These are phyloP conservation scores for Ametastegia equiseti DNA, from an alignment of 2,888 invertebrate genomes.

Conservation along the genomic window DNA sequence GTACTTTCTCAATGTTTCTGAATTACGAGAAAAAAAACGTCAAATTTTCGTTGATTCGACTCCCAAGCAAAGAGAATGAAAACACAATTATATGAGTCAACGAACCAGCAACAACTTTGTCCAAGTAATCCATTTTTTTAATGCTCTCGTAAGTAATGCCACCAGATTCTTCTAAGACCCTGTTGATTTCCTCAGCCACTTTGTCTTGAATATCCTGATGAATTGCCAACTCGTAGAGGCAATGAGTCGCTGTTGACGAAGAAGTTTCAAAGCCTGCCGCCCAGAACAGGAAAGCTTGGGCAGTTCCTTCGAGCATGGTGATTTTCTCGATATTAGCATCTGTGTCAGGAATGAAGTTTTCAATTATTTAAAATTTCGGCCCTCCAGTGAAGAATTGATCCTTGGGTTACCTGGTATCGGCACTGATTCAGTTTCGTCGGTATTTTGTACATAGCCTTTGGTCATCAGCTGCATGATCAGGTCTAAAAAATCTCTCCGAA, in stretches of 20 bases:
- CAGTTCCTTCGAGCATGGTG: slow-evolving; percentile 74
- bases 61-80: no score
- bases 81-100: no score
- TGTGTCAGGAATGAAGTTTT: not conserved
- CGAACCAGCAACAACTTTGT: no score
- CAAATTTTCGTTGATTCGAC: no score
- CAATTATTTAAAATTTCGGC: not conserved
- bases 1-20: no score
- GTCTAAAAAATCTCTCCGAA: slow-evolving; percentile 72
- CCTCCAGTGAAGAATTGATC: not conserved
- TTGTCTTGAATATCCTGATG: slow-evolving; percentile 74
- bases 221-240: slow-evolving; percentile 75
- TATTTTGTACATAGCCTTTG: slow-evolving; percentile 61
- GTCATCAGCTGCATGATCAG: slow-evolving; percentile 70
- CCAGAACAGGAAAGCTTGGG: slow-evolving; percentile 76
- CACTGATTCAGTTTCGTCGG: slow-evolving; percentile 52
- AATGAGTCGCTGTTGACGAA: slow-evolving; percentile 75
- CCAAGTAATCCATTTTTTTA: slow-evolving; percentile 78
- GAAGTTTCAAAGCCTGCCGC: slow-evolving; percentile 78
- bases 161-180: slow-evolving; percentile 75
- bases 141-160: slow-evolving; percentile 78
- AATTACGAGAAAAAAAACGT: no score
- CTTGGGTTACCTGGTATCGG: not conserved
- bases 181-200: slow-evolving; percentile 75
- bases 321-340: slow-evolving; percentile 59